These are phyloP conservation scores for Orius insidiosus DNA, from an alignment of 1,140 invertebrate genomes.

Conservation along the genomic window DNA sequence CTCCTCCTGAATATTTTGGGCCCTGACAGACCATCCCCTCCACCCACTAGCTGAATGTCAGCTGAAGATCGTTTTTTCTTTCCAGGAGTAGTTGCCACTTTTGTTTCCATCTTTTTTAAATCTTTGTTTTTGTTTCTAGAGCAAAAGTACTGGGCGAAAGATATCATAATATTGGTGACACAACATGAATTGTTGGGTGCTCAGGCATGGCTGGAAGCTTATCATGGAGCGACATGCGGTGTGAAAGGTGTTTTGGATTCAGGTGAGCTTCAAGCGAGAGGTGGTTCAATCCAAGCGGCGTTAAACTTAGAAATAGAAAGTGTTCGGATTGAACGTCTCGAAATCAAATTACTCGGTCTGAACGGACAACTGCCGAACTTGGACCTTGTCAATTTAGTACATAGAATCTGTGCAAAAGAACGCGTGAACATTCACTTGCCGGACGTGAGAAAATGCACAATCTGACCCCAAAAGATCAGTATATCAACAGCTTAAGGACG, in stretches of 20 bases:
- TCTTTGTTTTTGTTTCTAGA: too few species aligned
- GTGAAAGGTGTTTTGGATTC: slow-evolving; percentile 19
- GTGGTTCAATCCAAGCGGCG: slow-evolving; percentile 80
- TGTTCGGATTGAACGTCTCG: slow-evolving; percentile 39
- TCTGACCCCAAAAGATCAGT: slow-evolving; percentile 4
- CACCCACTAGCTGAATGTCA: too few species aligned
- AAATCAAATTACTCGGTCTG: slow-evolving; percentile 65
- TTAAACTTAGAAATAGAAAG: slow-evolving; percentile 82
- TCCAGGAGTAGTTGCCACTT: too few species aligned
- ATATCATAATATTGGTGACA: slow-evolving; percentile 87
- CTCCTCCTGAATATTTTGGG: too few species aligned
- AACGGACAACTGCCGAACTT: slow-evolving; percentile 96
- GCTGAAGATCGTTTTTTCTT: too few species aligned
- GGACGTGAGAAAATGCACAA: slow-evolving; percentile 1
- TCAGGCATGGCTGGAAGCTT: slow-evolving; percentile 91
- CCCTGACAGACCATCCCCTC: too few species aligned
- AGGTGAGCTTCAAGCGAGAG: slow-evolving; percentile 29
- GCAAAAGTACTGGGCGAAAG: slow-evolving; percentile 94
- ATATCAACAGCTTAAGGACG: slow-evolving; percentile 35
- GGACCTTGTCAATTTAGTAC: slow-evolving; percentile 86
- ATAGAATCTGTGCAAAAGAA: slow-evolving; percentile 71
- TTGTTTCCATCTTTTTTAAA: too few species aligned
- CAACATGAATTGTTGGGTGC: slow-evolving; percentile 91
- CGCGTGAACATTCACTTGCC: too few species aligned
- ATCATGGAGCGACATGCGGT: slow-evolving; percentile 58